These are phyloP conservation scores for Potamilus streckersoni DNA, from an alignment of 1,140 invertebrate species.

Conservation along the genomic window DNA sequence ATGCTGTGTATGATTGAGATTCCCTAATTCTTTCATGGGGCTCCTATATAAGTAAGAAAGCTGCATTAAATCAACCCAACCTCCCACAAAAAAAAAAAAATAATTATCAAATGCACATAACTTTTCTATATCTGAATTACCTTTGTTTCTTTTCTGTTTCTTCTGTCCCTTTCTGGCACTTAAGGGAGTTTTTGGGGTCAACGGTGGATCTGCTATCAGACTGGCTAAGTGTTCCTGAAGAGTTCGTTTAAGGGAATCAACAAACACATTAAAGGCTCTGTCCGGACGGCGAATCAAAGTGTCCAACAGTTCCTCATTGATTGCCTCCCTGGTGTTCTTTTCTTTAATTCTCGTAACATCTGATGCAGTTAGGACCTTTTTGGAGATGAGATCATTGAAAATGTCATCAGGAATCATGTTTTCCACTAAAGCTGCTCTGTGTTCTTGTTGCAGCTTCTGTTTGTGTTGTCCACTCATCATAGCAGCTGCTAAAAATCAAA, in stretches of 20 bases:
- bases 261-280: constrained; percentile 52
- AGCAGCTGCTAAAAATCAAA: too few species aligned
- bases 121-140: too few species aligned
- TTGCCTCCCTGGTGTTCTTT: constrained; percentile 41
- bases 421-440: constrained; percentile 44
- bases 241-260: constrained; percentile 45
- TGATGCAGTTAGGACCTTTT: constrained; percentile 41
- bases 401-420: constrained; percentile 57
- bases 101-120: too few species aligned
- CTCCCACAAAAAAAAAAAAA: too few species aligned
- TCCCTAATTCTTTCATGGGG: too few species aligned
- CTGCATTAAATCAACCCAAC: too few species aligned
- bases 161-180: constrained; percentile 28
- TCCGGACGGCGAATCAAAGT: constrained; percentile 44
- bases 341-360: constrained; percentile 44
- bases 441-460: constrained; percentile 38
- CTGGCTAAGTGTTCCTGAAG: constrained; percentile 51
- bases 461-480: constrained; percentile 51
- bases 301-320: constrained; percentile 55
- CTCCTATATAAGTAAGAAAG: too few species aligned
- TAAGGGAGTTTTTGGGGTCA: neutral
- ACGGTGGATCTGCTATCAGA: constrained; percentile 35
- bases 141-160: constrained; percentile 35
- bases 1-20: too few species aligned
- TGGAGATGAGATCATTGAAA: constrained; percentile 50